phyloP scores from a whole-genome alignment of 1,140 invertebrate species.

The Cherax destructor region DNA sequence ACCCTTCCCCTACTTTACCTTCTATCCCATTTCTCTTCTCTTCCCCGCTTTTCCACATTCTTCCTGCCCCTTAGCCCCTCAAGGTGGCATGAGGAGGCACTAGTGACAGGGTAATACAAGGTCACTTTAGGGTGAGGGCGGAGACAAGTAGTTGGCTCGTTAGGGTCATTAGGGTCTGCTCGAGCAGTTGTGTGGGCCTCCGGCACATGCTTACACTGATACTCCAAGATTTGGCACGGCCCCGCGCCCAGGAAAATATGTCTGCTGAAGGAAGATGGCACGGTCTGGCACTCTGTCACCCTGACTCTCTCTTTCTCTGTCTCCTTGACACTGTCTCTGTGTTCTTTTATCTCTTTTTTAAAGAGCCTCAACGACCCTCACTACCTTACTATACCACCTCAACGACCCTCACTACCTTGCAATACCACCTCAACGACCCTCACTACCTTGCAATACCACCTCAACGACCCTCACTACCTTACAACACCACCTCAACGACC shows the following conservation, averaged over 20 bases:
- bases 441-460: no score
- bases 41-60: not conserved
- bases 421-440: no score
- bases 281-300: no score
- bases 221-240: not conserved
- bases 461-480: no score
- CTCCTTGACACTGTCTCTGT: not conserved
- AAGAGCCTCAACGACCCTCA: no score
- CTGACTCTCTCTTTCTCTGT: not conserved
- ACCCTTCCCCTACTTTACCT: no score
- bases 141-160: constrained; percentile 9
- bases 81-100: not conserved
- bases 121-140: not conserved
- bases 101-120: not conserved
- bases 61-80: not conserved
- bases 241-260: no score
- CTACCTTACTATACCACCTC: no score
- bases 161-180: not conserved
- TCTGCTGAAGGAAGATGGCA: no score
- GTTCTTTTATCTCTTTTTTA: not conserved
- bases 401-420: no score
- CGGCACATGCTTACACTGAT: not conserved
- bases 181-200: not conserved
- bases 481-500: no score
- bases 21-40: not conserved